Base-by-base conservation (phyloP, 2,113 vertebrate genomes). In the Salvelinus fontinalis region DNA sequence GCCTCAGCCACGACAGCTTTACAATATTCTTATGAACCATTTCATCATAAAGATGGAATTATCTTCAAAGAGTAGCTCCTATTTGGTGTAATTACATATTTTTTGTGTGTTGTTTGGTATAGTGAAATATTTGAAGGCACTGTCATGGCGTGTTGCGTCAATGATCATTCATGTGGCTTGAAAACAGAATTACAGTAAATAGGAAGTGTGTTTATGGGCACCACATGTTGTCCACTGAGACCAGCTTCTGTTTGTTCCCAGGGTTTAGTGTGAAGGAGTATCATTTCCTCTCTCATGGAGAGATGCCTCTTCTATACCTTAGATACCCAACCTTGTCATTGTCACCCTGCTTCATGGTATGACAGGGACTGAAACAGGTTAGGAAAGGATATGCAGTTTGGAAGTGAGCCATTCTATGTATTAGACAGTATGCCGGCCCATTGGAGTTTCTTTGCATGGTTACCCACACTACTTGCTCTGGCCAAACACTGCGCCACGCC, bases 171-270 rank as follows among this genome's bases (percentile, higher is more conserved):
- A 88, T 83, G 87, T 83, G 86, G 88, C 86, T 85, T 75, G 78
- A 80, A 83, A 49, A 83, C 86, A 86, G 85, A 88, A 89, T 89
- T 74, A 86, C 80, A 78, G 72, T n/a, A n/a, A 81, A 84, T 84
- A 82, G 82, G 82, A 87, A 85, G 86, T 84, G 81, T 83, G 74
- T 48, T 91, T 87, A 87, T 87, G 82, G 77, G 22, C 86, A 67
- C 84, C 90, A 90, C 88, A 90, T 92, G 86, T 90, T 86, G 85
- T 79, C 81, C 78, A 81, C 74, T 79, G 77, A 71, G 77, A 82
- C 70, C 76, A 69, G 86, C 89, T 88, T 84, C 85, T 87, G 87
- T 87, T 82, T 83, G 13, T 86, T 83, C 84, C 27, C 13, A 20
- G 67, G 3, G 70, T 83, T 77, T 31, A 54, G 16, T 34, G 62